A percentile compares a stretch with the other conserved stretches of the same genome.
Evolutionary conservation across 2,113 vertebrate species (phyloP).

Genomic region (Muscicapa adusta): DNA sequence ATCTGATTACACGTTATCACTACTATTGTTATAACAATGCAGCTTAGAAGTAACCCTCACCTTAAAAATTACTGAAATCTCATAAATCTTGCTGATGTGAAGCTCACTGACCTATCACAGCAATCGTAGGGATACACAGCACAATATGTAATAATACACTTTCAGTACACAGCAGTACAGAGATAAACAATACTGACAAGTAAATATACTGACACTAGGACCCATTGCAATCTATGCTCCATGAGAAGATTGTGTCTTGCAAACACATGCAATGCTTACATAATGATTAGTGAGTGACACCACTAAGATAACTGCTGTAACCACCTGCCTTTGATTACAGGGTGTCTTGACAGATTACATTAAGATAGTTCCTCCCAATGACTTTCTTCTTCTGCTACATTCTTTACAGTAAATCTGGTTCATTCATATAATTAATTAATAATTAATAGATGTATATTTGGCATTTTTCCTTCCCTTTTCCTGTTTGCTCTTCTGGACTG

Average conservation of each 20-base stretch:
- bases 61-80: neutral
- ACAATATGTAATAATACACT: neutral
- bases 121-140: neutral
- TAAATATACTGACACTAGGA: neutral
- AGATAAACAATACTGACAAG: neutral
- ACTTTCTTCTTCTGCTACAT: neutral
- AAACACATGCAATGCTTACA: neutral
- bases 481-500: neutral
- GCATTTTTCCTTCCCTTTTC: neutral
- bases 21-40: neutral
- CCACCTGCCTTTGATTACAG: neutral
- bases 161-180: neutral
- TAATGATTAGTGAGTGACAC: neutral
- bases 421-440: neutral
- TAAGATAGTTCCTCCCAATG: neutral
- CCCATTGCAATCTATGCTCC: neutral
- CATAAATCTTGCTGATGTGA: neutral
- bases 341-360: neutral
- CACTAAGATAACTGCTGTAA: neutral
- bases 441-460: neutral
- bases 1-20: neutral
- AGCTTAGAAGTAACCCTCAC: neutral
- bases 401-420: neutral
- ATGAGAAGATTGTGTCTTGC: neutral
- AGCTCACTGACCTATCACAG: neutral